Evolutionary conservation across 2,888 invertebrate genomes (phyloP).

Genomic region (Tipula helvola): DNA sequence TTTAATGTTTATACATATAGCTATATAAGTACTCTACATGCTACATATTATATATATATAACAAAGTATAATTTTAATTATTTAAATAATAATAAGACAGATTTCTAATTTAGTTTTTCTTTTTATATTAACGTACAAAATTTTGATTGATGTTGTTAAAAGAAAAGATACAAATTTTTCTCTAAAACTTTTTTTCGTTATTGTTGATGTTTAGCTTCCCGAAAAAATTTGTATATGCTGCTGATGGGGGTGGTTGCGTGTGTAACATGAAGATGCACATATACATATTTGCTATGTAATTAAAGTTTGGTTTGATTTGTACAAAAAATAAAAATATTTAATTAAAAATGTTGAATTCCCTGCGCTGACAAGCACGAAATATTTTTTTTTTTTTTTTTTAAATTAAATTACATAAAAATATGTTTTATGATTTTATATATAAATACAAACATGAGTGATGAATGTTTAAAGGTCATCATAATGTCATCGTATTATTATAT

Average conservation of each 20-base stretch:
- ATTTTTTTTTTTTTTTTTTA: neutral
- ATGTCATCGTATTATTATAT: neutral
- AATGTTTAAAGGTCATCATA: neutral
- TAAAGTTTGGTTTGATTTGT: neutral
- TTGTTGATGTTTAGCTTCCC: neutral
- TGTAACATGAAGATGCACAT: neutral
- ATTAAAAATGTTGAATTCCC: neutral
- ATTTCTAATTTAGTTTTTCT: neutral
- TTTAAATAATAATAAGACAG: slow-evolving; percentile 4
- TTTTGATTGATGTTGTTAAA: neutral
- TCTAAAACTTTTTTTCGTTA: neutral
- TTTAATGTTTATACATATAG: neutral
- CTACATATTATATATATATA: neutral
- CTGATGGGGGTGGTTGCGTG: neutral
- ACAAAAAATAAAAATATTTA: neutral
- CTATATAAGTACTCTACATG: neutral
- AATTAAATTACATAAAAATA: neutral
- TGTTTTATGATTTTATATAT: neutral
- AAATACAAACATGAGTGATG: neutral
- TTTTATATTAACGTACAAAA: neutral
- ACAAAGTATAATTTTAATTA: neutral
- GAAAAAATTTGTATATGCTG: neutral
- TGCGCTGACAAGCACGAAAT: neutral
- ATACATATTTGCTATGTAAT: neutral
- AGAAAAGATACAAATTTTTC: neutral